phyloP scores from a whole-genome alignment of 2,113 vertebrate genomes.

The Megatriorchis doriae region DNA sequence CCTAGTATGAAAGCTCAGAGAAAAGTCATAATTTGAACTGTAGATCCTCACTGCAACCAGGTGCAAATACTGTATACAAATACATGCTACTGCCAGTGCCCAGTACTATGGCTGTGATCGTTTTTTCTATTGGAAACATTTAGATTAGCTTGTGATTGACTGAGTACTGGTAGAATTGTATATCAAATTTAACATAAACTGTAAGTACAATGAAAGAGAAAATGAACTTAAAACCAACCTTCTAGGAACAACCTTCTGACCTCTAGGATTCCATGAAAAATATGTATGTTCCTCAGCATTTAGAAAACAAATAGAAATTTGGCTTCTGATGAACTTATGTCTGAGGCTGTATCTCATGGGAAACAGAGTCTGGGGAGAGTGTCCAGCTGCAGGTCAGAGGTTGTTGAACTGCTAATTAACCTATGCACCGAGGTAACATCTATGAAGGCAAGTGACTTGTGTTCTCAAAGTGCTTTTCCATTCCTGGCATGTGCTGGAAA shows the following conservation, averaged over 20 bases:
- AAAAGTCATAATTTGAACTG: background rate
- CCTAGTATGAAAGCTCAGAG: background rate
- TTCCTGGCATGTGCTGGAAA: background rate
- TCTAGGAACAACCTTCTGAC: background rate
- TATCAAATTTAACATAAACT: background rate
- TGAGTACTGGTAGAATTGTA: background rate
- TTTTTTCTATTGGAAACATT: background rate
- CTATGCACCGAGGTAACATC: background rate
- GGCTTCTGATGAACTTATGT: background rate
- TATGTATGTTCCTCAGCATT: background rate
- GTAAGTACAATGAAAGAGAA: background rate
- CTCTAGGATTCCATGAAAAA: background rate
- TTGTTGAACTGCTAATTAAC: conserved; percentile 37
- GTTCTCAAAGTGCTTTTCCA: conserved; percentile 19
- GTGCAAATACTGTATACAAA: background rate
- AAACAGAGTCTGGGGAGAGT: background rate
- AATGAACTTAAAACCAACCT: background rate
- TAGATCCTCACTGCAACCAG: background rate
- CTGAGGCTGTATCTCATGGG: background rate
- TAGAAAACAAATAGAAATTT: conserved; percentile 13
- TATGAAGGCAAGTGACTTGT: background rate
- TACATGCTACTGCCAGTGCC: background rate
- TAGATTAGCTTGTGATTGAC: background rate
- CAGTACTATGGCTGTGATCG: background rate
- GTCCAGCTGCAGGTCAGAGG: conserved; percentile 33